phyloP scores from a whole-genome alignment of 2,888 invertebrate species.

The Heliconius ethilla region DNA sequence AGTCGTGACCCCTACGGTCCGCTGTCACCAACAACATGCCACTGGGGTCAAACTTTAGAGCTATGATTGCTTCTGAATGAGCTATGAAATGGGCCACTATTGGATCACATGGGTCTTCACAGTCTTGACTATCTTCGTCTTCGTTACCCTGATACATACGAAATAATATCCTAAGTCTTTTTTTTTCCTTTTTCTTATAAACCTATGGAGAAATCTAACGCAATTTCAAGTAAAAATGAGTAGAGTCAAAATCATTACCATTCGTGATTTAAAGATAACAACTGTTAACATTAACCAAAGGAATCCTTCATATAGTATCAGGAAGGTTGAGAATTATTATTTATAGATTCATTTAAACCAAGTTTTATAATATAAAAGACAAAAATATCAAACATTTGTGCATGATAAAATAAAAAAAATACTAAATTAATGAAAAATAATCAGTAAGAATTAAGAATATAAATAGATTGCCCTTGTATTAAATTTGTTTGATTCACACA shows the following conservation, averaged over 20 bases:
- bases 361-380: neutral
- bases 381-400: neutral
- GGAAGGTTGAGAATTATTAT: neutral
- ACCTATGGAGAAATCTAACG: no score
- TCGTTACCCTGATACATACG: conserved; percentile 62
- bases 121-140: conserved; percentile 82
- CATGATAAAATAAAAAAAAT: neutral
- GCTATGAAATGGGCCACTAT: conserved; percentile 94
- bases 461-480: no score
- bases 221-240: no score
- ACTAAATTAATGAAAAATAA: no score
- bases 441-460: no score
- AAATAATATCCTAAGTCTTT: neutral
- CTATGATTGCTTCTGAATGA: conserved; percentile 93
- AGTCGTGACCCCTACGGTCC: conserved; percentile 95
- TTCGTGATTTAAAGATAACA: neutral
- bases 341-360: neutral
- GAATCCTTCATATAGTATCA: neutral
- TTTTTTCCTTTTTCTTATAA: neutral
- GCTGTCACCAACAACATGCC: conserved; percentile 95
- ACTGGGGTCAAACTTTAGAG: conserved; percentile 94
- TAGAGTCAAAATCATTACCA: neutral
- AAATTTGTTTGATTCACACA: no score
- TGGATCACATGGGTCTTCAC: conserved; percentile 86
- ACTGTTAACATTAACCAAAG: neutral